These are phyloP conservation scores for Choreutis nemorana DNA, from an alignment of 2,888 invertebrate genomes.

Conservation along the genomic window DNA sequence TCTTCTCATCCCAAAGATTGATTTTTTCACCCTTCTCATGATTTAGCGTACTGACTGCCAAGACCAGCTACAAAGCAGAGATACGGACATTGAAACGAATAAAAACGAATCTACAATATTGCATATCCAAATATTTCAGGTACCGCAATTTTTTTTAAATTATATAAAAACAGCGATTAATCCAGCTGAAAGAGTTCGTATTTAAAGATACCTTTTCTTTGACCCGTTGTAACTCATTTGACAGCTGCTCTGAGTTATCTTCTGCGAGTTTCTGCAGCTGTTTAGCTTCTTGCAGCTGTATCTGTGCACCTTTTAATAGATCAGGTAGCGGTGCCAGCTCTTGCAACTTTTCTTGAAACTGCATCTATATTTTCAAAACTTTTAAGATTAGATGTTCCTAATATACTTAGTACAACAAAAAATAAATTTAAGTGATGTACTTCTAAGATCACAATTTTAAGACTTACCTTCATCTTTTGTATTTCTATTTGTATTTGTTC, in stretches of 20 bases:
- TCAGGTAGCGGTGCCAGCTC: constrained; percentile 49
- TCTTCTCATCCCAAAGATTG: constrained; percentile 29
- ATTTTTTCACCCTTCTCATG: constrained; percentile 33
- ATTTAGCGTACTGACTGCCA: constrained; percentile 33
- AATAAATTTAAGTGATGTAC: background rate
- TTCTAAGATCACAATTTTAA: background rate
- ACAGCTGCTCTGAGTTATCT: constrained; percentile 36
- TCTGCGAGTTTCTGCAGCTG: constrained; percentile 46
- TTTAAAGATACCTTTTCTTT: constrained; percentile 46
- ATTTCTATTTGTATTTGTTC: constrained; percentile 54
- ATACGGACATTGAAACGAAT: too few relatives aligned
- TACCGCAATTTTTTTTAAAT: too few relatives aligned
- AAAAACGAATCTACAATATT: too few relatives aligned
- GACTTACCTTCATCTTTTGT: constrained; percentile 49
- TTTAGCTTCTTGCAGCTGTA: constrained; percentile 47
- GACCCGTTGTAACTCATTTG: constrained; percentile 35
- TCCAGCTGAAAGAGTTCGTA: too few relatives aligned
- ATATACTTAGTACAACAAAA: background rate
- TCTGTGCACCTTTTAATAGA: constrained; percentile 44
- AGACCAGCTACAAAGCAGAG: constrained; percentile 27
- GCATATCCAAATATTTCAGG: too few relatives aligned
- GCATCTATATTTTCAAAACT: constrained; percentile 26
- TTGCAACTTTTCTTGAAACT: constrained; percentile 51
- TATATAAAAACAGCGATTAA: background rate
- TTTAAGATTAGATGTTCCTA: background rate